phyloP scores from a whole-genome alignment of 2,797 vertebrate genomes.

The Limosa lapponica region DNA sequence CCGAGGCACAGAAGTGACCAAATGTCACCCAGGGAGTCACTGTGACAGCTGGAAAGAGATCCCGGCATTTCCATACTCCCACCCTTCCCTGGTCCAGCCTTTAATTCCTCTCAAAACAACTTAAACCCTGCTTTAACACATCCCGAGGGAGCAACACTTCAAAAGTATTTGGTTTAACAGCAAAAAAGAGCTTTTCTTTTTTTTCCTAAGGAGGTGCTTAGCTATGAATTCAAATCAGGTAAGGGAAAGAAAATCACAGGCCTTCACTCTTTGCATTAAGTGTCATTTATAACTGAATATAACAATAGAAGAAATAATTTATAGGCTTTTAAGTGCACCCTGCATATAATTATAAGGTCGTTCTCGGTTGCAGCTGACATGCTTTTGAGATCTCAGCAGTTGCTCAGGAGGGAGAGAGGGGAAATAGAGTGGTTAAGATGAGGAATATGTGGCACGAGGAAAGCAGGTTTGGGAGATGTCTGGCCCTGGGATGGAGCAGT shows the following conservation, averaged over 20 bases:
- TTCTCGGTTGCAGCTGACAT: fast-evolving
- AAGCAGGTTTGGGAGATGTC: not conserved
- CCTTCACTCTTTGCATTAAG: not conserved
- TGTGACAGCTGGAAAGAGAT: not conserved
- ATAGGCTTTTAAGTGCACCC: not conserved
- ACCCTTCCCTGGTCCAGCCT: not conserved
- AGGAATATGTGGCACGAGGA: fast-evolving
- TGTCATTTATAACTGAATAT: not conserved
- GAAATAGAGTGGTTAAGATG: not conserved
- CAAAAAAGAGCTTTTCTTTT: not conserved
- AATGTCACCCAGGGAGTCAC: not conserved
- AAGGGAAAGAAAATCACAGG: not conserved
- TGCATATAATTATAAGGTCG: not conserved
- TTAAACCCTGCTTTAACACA: not conserved
- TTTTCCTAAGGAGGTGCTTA: not conserved
- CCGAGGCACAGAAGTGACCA: not conserved
- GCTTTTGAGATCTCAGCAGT: not conserved
- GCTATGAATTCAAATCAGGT: not conserved
- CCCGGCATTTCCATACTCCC: not conserved
- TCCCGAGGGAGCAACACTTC: not conserved
- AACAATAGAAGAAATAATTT: not conserved
- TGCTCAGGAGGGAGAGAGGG: not conserved
- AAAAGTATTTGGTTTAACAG: not conserved
- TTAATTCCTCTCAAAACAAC: not conserved
- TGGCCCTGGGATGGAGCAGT: not conserved